A percentile compares a stretch with the other conserved stretches of the same genome.
phyloP scores from a whole-genome alignment of 2,797 vertebrate species.

The Gymnothorax javanicus region DNA sequence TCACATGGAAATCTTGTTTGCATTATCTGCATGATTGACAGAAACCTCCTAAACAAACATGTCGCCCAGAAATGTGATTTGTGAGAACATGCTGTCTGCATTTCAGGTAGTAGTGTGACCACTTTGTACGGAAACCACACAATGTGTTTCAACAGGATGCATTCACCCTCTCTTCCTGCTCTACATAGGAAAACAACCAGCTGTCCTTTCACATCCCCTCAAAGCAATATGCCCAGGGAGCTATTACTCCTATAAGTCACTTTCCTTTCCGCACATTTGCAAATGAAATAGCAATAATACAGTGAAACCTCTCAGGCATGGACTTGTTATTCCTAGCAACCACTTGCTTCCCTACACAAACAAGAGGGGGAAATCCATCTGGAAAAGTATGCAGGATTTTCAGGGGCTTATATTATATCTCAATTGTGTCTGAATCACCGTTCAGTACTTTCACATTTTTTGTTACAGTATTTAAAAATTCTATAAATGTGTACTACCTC shows the following conservation, averaged over 20 bases:
- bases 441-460: not conserved
- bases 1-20: not conserved
- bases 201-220: slow-evolving; percentile 54
- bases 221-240: slow-evolving; percentile 65
- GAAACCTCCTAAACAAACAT: not conserved
- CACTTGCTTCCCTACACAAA: slow-evolving; percentile 45
- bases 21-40: not conserved
- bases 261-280: slow-evolving; percentile 72
- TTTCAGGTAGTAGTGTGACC: not conserved
- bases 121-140: not conserved
- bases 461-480: not conserved
- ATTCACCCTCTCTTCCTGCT: slow-evolving; percentile 51
- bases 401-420: not conserved
- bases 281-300: slow-evolving; percentile 64
- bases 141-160: slow-evolving; percentile 46
- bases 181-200: slow-evolving; percentile 57
- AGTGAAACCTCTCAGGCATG: slow-evolving; percentile 39
- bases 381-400: slow-evolving; percentile 43
- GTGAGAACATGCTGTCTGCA: not conserved
- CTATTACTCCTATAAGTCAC: slow-evolving; percentile 66
- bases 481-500: not conserved
- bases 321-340: slow-evolving; percentile 72
- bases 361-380: slow-evolving; percentile 27
- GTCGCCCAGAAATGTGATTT: not conserved
- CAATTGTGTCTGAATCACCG: not conserved